Base-by-base conservation (phyloP, 2,888 invertebrate genomes). In the Pycnomerus fuliginosus region DNA sequence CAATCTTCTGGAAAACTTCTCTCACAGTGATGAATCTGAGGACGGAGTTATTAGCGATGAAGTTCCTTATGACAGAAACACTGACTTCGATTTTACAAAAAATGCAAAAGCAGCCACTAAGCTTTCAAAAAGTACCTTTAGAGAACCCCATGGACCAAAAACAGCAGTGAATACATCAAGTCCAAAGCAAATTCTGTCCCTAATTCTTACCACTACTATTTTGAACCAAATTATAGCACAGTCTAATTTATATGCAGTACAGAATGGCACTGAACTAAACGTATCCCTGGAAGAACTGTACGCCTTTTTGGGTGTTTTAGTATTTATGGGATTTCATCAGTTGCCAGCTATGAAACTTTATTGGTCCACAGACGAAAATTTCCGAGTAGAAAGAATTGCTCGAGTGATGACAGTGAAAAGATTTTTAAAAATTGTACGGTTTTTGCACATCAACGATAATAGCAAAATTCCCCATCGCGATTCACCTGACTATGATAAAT, bases 361-460 rank as follows among this genome's bases (percentile, higher is more conserved):
- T 15, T 31, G 31, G 31, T 31, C 31, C 15, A 14, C 31, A 15
- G 16, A 31, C 16, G n/a, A 3, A 5, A 31, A 31, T 16, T 8
- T 31, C 3, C 31, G 11, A 8, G 10, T 16, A 16, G 16, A n/a
- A 16, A 31, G 16, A 2, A 16, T 31, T 8, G 16, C 31, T 7
- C 7, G 1, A 2, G 16, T 31, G 3, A 10, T 31, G 3, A 11
- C 31, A 15, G 5, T 16, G n/a, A 16, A 16, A 8, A 15, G 31
- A 8, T 31, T 31, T 31, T 16, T 31, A 14, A 24, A n/a, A 23
- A 23, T 33, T 12, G 1, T 33, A 7, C 33, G 33, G 7, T 22
- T 22, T 8, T 22, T 43, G 7, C 43, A 43, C 16, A 12, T 37
- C 4, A 38, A 38, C 30, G 36, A 42, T 27, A 42, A 42, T 25